phyloP scores from a whole-genome alignment of 2,888 invertebrate species.

The Polyommatus icarus region DNA sequence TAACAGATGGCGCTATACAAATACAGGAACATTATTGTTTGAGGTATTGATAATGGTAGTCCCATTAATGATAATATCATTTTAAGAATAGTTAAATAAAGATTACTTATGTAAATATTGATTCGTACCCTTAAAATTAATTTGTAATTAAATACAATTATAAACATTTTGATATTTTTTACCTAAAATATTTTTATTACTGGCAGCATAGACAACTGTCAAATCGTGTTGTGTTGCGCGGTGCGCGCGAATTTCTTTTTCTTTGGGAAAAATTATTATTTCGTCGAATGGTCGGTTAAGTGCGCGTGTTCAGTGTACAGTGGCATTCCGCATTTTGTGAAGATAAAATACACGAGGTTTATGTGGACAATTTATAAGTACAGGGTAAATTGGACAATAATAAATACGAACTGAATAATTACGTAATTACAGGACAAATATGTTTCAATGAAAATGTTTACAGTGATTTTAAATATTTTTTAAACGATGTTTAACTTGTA shows the following conservation, averaged over 20 bases:
- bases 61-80: too few species aligned
- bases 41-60: too few species aligned
- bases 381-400: conserved; percentile 9
- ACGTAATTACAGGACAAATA: conserved; percentile 10
- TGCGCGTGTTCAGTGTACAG: conserved; percentile 20
- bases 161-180: not conserved
- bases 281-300: not conserved
- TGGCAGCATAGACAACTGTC: conserved; percentile 25
- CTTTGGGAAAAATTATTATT: conserved; percentile 34
- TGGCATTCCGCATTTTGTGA: not conserved
- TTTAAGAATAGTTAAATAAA: too few species aligned
- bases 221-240: conserved; percentile 37
- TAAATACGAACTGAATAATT: conserved; percentile 11
- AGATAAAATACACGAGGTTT: conserved; percentile 15
- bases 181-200: not conserved
- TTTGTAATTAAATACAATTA: too few species aligned
- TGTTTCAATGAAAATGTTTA: not conserved
- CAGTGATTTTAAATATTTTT: conserved; percentile 7
- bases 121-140: not conserved
- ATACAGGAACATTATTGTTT: too few species aligned
- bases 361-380: not conserved
- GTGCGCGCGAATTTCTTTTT: conserved; percentile 37
- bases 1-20: not conserved
- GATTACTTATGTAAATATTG: too few species aligned
- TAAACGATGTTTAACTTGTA: conserved; percentile 12